Conservation (phyloP, 2,888 invertebrate genomes). For the Mycogona germanica region DNA sequence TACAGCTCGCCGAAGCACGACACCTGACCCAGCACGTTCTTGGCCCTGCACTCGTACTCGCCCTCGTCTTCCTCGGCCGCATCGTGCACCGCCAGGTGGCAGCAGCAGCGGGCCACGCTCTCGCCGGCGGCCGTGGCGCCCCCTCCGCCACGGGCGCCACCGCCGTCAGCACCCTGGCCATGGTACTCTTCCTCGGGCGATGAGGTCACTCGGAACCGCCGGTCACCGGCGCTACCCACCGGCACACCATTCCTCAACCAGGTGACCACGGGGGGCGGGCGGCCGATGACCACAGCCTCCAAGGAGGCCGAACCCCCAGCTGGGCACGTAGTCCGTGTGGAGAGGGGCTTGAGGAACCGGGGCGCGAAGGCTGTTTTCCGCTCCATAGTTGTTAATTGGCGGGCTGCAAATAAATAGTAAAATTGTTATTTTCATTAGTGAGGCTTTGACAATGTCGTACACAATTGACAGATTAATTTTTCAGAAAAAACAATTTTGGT, state of each 20-base stretch:
- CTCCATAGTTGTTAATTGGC: too few relatives aligned
- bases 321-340: background rate
- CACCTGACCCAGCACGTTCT: conserved; percentile 16
- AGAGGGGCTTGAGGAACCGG: background rate
- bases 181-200: background rate
- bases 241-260: conserved; percentile 13
- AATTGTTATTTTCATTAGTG: too few relatives aligned
- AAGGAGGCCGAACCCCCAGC: background rate
- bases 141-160: background rate
- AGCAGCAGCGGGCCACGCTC: background rate
- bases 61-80: conserved; percentile 18
- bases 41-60: conserved; percentile 20
- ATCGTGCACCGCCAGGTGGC: conserved; percentile 4
- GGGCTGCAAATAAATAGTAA: too few relatives aligned
- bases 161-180: background rate
- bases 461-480: too few relatives aligned
- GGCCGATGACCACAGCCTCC: background rate
- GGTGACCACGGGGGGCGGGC: conserved; percentile 3
- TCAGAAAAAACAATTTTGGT: too few relatives aligned
- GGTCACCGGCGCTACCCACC: background rate
- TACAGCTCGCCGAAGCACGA: conserved; percentile 19
- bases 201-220: background rate
- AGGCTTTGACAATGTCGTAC: too few relatives aligned
- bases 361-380: too few relatives aligned
- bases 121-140: background rate